Percentiles rank a stretch among this genome's conserved stretches.
Evolutionary conservation across 2,113 vertebrate species (phyloP).

Genomic region (Hystrix cristata): DNA sequence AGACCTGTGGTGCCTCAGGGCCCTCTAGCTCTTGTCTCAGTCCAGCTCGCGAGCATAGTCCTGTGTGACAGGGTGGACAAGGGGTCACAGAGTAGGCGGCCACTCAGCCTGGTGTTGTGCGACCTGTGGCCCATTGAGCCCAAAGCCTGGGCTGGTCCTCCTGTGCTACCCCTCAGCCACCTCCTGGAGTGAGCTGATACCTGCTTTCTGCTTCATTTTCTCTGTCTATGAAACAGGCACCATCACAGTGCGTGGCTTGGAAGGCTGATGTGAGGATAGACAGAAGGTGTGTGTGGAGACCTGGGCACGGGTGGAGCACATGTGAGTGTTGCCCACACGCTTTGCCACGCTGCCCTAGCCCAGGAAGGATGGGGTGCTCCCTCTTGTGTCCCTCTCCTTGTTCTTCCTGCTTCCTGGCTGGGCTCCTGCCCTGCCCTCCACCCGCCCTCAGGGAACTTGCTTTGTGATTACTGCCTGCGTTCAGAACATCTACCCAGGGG

Average conservation of each 20-base stretch:
- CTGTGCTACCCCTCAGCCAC: neutral
- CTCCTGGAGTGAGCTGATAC: neutral
- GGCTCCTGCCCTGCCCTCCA: neutral
- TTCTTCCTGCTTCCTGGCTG: neutral
- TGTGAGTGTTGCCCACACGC: neutral
- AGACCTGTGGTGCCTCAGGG: neutral
- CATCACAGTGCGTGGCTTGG: neutral
- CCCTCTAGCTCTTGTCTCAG: neutral
- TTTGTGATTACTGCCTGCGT: neutral
- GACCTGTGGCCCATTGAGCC: neutral
- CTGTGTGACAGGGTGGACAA: no score
- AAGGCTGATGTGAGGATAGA: neutral
- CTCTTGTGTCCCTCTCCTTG: neutral
- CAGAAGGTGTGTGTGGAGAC: neutral
- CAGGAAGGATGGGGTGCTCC: neutral
- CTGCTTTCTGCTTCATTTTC: neutral
- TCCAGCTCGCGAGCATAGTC: neutral
- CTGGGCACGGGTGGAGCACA: neutral
- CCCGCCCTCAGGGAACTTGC: neutral
- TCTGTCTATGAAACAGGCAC: neutral
- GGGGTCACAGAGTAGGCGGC: no score
- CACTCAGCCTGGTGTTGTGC: no score
- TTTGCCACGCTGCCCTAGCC: neutral
- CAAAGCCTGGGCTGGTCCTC: neutral
- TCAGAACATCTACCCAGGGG: neutral